Evolutionary conservation across 2,113 vertebrate species (phyloP).

Genomic region (Tetraodon nigroviridis): DNA sequence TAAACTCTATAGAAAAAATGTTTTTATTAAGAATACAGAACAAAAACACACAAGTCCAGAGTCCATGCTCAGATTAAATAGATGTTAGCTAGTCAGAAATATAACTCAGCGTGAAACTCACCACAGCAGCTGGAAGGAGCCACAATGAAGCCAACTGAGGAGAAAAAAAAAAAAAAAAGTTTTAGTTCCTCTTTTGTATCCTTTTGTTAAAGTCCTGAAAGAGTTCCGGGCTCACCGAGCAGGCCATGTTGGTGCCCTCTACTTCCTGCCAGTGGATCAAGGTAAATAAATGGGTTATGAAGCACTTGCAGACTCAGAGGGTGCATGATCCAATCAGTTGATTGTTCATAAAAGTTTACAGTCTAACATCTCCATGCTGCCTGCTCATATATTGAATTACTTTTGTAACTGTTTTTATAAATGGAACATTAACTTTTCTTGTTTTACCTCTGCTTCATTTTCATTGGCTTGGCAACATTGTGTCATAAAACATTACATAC

Average conservation of each 20-base stretch:
- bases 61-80: no score
- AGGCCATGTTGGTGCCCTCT: conserved; percentile 10
- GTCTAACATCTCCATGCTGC: not conserved
- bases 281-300: conserved; percentile 53
- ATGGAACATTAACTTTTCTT: not conserved
- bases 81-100: no score
- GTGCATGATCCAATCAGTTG: conserved; percentile 37
- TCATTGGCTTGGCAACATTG: not conserved
- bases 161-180: no score
- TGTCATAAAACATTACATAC: not conserved
- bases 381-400: not conserved
- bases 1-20: no score
- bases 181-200: no score
- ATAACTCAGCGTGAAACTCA: no score
- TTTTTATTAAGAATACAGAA: no score
- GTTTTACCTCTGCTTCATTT: not conserved
- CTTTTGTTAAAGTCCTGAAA: no score
- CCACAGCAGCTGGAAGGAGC: no score
- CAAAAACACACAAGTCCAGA: no score
- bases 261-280: conserved; percentile 47
- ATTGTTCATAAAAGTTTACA: conserved; percentile 7
- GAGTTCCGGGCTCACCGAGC: no score
- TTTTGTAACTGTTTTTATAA: not conserved
- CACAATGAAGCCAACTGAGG: no score
- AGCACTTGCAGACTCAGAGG: conserved; percentile 39